A percentile compares a stretch with the other conserved stretches of the same genome.
phyloP scores from a whole-genome alignment of 1,140 invertebrate species.

The Drosophila neocordata region DNA sequence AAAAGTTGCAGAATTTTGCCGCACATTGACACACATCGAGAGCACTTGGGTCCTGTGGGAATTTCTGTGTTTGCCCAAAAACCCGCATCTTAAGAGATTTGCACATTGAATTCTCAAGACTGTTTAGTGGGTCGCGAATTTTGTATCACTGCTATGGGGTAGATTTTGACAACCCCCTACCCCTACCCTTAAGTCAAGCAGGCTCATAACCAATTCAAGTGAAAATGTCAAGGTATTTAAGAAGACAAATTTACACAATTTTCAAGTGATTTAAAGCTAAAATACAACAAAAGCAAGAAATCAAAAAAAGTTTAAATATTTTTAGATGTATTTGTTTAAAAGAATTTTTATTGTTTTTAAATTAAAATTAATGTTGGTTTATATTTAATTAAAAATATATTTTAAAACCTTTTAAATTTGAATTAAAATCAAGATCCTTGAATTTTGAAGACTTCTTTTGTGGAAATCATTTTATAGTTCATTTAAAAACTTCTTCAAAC shows the following conservation, averaged over 20 bases:
- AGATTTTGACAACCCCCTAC: constrained; percentile 10
- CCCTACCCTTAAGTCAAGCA: not conserved
- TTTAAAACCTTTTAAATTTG: too few species aligned
- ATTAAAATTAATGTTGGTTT: too few species aligned
- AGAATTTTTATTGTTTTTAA: too few species aligned
- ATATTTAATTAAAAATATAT: too few species aligned
- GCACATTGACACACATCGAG: constrained; percentile 1
- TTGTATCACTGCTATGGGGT: constrained; percentile 21
- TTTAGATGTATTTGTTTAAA: too few species aligned
- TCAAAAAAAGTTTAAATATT: too few species aligned
- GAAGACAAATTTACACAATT: not conserved
- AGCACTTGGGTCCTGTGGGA: constrained; percentile 41
- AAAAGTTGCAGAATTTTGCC: constrained; percentile 50
- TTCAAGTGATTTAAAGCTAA: not conserved
- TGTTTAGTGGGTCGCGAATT: constrained; percentile 34
- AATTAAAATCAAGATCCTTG: too few species aligned
- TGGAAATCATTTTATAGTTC: too few species aligned
- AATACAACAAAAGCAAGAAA: not conserved
- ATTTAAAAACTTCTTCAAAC: too few species aligned
- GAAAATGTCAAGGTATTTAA: not conserved
- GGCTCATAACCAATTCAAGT: not conserved
- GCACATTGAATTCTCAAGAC: constrained; percentile 47
- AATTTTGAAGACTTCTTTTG: too few species aligned
- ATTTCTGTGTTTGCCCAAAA: constrained; percentile 23
- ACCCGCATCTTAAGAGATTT: constrained; percentile 46